Evolutionary conservation across 2,888 invertebrate species (phyloP).

Genomic region (Eristalinus aeneus): DNA sequence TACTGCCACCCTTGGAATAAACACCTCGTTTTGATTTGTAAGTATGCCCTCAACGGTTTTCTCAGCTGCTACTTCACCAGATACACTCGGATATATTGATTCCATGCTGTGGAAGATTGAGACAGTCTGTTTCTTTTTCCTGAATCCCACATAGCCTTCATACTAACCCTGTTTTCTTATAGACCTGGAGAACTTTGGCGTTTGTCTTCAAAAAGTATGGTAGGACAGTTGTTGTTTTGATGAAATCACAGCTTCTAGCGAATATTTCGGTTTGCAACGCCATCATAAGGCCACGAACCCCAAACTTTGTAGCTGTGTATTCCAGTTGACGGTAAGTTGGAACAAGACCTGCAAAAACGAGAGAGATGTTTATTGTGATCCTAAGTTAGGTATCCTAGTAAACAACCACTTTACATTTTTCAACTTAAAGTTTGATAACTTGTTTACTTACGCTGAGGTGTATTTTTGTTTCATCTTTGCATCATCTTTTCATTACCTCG

Average conservation of each 20-base stretch:
- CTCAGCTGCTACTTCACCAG: background rate
- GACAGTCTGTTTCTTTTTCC: background rate
- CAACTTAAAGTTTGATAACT: too few species aligned
- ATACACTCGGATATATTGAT: background rate
- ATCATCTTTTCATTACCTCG: too few species aligned
- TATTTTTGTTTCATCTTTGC: too few species aligned
- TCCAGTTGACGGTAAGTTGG: constrained; percentile 66
- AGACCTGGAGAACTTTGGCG: background rate
- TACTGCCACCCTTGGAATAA: background rate
- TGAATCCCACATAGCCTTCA: background rate
- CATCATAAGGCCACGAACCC: constrained; percentile 76
- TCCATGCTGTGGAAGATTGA: background rate
- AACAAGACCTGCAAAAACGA: constrained; percentile 57
- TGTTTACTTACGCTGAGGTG: too few species aligned
- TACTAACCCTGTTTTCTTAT: background rate
- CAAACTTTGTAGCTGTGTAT: constrained; percentile 79
- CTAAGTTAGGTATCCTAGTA: too few species aligned
- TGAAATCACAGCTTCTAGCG: constrained; percentile 71
- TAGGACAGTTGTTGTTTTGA: constrained; percentile 74
- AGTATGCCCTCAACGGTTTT: background rate
- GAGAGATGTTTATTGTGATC: too few species aligned
- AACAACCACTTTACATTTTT: too few species aligned
- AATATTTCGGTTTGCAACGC: constrained; percentile 75
- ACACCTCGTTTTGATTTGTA: background rate
- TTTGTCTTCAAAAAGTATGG: constrained; percentile 77